These are phyloP conservation scores for Pandemis cinnamomeana DNA, from an alignment of 2,888 invertebrate genomes.

Conservation along the genomic window DNA sequence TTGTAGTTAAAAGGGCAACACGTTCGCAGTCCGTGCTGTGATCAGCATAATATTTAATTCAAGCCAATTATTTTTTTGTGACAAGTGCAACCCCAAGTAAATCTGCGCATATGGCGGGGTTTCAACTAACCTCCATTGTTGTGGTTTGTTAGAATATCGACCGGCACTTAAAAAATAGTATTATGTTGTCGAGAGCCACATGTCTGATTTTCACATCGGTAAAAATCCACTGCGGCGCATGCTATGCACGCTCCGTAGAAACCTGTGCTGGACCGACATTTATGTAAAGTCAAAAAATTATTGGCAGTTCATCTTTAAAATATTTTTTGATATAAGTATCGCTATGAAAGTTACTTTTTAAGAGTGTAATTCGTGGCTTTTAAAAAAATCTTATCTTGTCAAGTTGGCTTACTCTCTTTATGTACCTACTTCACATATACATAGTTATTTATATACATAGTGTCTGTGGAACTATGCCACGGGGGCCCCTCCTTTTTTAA, in stretches of 20 bases:
- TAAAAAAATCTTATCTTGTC: too few species aligned
- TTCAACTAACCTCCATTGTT: conserved; percentile 51
- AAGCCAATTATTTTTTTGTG: conserved; percentile 69
- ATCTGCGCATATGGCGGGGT: conserved; percentile 69
- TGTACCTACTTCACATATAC: too few species aligned
- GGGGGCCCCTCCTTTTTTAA: too few species aligned
- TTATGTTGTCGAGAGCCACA: conserved; percentile 47
- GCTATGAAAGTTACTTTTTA: too few species aligned
- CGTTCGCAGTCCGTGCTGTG: conserved; percentile 57
- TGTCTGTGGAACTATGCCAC: too few species aligned
- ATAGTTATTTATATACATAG: too few species aligned
- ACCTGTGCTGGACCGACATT: neutral
- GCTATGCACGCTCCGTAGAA: neutral
- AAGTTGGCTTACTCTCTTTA: too few species aligned
- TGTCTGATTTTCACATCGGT: conserved; percentile 48
- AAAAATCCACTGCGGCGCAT: neutral
- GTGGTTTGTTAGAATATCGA: conserved; percentile 47
- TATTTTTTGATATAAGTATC: too few species aligned
- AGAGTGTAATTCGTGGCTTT: too few species aligned
- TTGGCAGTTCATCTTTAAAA: too few species aligned
- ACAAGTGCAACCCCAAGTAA: conserved; percentile 68
- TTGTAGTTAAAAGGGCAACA: conserved; percentile 46
- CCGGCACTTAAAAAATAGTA: conserved; percentile 45
- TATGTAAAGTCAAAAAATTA: too few species aligned
- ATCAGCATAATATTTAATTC: conserved; percentile 72